Evolutionary conservation across 2,797 vertebrate genomes (phyloP).

Genomic region (Lagorchestes hirsutus): DNA sequence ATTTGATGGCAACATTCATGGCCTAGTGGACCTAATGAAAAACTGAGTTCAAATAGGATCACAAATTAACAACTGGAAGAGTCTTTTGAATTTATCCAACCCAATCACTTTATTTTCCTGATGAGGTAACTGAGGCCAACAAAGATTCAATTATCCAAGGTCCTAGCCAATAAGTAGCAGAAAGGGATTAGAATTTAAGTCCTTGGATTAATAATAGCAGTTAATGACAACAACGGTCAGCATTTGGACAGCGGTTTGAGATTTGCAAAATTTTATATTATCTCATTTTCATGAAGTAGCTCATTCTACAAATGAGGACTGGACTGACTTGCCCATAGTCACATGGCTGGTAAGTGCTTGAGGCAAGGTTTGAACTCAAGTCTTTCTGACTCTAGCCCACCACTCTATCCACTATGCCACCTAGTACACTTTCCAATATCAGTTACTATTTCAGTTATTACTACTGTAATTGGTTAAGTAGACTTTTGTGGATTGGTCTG

Average conservation of each 20-base stretch:
- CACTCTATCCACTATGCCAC: neutral
- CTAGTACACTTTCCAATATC: neutral
- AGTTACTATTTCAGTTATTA: neutral
- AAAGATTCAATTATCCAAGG: conserved; percentile 3
- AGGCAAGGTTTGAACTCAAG: neutral
- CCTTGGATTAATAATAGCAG: neutral
- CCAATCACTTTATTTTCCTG: neutral
- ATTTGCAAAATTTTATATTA: neutral
- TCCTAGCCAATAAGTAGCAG: conserved; percentile 15
- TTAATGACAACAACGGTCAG: neutral
- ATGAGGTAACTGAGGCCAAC: conserved; percentile 16
- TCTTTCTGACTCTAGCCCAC: neutral
- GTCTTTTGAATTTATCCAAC: neutral
- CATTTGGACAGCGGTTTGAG: neutral
- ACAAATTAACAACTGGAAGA: neutral
- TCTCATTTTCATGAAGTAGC: neutral
- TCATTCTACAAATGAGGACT: neutral
- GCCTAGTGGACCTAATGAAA: neutral
- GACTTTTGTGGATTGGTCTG: neutral
- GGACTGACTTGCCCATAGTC: neutral
- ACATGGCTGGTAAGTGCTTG: neutral
- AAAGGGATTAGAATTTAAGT: conserved; percentile 19
- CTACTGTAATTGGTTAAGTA: neutral
- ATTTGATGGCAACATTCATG: neutral
- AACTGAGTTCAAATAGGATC: neutral